A percentile compares a stretch with the other conserved stretches of the same genome.
Evolutionary conservation across 2,888 invertebrate genomes (phyloP).

Genomic region (Cacoxenus indagator): DNA sequence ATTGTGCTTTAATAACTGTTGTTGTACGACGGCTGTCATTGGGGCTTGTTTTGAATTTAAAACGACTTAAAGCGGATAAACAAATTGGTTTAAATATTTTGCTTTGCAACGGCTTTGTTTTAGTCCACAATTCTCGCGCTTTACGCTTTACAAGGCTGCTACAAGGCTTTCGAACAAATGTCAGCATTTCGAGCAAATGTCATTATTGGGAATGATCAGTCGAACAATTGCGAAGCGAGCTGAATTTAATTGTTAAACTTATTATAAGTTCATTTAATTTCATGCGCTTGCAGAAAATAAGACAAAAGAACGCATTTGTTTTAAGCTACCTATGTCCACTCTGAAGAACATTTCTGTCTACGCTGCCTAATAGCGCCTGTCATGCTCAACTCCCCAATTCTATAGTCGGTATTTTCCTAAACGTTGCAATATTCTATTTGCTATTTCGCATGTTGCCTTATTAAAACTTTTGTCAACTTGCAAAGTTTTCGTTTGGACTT

Average conservation of each 20-base stretch:
- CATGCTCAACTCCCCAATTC: too few species aligned
- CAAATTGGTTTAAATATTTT: background rate
- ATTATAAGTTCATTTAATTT: constrained; percentile 7
- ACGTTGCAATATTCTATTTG: constrained; percentile 30
- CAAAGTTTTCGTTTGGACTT: constrained; percentile 9
- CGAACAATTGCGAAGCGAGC: background rate
- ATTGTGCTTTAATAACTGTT: constrained; percentile 1
- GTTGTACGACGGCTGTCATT: background rate
- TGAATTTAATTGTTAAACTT: constrained; percentile 30
- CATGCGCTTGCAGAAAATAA: background rate
- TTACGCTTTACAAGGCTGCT: background rate
- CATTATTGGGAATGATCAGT: background rate
- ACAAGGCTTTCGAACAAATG: background rate
- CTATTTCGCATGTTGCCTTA: constrained; percentile 49
- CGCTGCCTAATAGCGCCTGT: background rate
- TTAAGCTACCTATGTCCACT: background rate
- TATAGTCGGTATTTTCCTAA: constrained; percentile 16
- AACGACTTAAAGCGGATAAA: background rate
- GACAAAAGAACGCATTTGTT: background rate
- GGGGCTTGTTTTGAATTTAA: background rate
- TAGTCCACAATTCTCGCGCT: background rate
- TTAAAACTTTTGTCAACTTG: constrained; percentile 60
- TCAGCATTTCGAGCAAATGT: background rate
- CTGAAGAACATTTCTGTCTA: background rate
- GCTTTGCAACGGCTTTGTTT: background rate